Conservation (phyloP, 2,888 invertebrate species). For the Trichacis sp. region DNA sequence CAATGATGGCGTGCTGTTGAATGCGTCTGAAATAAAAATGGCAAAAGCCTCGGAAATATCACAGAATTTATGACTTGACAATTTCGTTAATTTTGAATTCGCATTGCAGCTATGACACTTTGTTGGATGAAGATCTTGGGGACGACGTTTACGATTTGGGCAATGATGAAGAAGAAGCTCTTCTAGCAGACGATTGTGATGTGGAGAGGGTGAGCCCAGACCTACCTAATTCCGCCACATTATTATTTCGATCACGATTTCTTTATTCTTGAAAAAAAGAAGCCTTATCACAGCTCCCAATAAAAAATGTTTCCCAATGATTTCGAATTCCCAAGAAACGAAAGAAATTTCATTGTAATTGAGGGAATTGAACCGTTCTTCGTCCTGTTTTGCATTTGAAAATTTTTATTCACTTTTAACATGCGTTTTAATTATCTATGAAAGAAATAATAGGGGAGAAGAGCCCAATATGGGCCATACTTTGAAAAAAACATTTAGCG, state of each 20-base stretch:
- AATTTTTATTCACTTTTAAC: neutral
- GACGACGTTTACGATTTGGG: conserved; percentile 69
- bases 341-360: neutral
- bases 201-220: conserved; percentile 64
- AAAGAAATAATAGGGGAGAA: too few species aligned
- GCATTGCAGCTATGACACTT: conserved; percentile 65
- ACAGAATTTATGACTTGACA: too few species aligned
- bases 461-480: too few species aligned
- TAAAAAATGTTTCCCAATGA: neutral
- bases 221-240: conserved; percentile 41
- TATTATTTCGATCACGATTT: conserved; percentile 15
- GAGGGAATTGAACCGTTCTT: neutral
- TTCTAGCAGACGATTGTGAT: conserved; percentile 69
- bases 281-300: neutral
- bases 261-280: conserved; percentile 33
- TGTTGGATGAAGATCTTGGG: conserved; percentile 68
- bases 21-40: too few species aligned
- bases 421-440: too few species aligned
- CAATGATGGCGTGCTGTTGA: too few species aligned
- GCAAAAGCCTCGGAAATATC: too few species aligned
- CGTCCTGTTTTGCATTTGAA: neutral
- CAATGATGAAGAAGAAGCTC: conserved; percentile 70
- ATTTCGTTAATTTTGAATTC: too few species aligned
- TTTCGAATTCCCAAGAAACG: neutral
- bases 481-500: too few species aligned